Percentiles rank a stretch among this genome's conserved stretches.
Conservation (phyloP, 1,140 invertebrate genomes). For the Tribolium madens region DNA sequence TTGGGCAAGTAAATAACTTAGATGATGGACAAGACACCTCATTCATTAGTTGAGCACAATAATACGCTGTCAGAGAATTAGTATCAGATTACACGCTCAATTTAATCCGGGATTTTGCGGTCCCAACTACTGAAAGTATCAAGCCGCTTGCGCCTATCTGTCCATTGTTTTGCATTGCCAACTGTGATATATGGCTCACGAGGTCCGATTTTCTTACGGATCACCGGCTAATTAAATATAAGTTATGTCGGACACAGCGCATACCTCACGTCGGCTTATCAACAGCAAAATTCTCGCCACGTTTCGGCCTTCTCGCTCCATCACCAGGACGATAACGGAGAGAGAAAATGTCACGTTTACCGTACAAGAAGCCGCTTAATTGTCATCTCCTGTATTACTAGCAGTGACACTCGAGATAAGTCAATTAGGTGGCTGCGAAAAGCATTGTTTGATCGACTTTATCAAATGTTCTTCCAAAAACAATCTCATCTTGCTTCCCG, state of each 20-base stretch:
- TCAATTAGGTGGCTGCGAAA: conserved; percentile 50
- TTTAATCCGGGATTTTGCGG: conserved; percentile 1
- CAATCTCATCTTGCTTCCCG: conserved; percentile 45
- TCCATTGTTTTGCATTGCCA: conserved; percentile 37
- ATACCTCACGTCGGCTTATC: conserved; percentile 56
- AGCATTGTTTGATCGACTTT: conserved; percentile 52
- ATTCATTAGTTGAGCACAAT: conserved; percentile 54
- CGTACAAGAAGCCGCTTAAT: conserved; percentile 48
- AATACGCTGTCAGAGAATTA: conserved; percentile 39
- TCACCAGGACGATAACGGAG: background rate
- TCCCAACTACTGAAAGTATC: background rate
- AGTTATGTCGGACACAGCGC: conserved; percentile 51
- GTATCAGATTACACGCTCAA: conserved; percentile 38
- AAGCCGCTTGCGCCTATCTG: conserved; percentile 19
- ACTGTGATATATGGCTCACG: conserved; percentile 54
- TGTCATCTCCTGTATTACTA: conserved; percentile 48
- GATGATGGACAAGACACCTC: conserved; percentile 49
- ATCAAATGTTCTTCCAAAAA: conserved; percentile 27
- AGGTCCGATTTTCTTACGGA: conserved; percentile 53
- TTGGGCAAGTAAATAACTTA: conserved; percentile 54
- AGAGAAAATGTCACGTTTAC: conserved; percentile 12
- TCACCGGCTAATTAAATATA: conserved; percentile 58
- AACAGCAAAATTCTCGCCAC: conserved; percentile 20
- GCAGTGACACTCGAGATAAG: conserved; percentile 52
- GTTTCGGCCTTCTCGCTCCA: conserved; percentile 6